Evolutionary conservation across 2,797 vertebrate species (phyloP).

Genomic region (Cirrhinus mrigala): DNA sequence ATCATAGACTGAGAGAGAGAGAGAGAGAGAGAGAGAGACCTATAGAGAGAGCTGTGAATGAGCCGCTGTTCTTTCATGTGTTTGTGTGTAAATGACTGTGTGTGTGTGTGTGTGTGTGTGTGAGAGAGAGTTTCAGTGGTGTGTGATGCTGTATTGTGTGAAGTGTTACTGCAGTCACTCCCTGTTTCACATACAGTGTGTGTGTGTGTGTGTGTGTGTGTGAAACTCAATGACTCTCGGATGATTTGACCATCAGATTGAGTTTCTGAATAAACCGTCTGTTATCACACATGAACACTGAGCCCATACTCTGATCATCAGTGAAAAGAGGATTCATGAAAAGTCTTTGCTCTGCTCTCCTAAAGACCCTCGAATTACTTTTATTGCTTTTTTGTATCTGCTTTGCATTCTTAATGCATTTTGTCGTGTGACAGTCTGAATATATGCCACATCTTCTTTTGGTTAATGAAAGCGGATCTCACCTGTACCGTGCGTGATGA

Average conservation of each 20-base stretch:
- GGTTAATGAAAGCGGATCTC: too few relatives aligned
- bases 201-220: not conserved
- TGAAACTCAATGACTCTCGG: not conserved
- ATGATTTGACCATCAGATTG: not conserved
- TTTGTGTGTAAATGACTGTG: too few relatives aligned
- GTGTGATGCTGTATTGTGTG: slow-evolving; percentile 19
- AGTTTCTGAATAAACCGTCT: slow-evolving; percentile 5
- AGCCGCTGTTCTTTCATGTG: not conserved
- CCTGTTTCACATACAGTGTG: slow-evolving; percentile 20
- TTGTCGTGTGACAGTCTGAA: too few relatives aligned
- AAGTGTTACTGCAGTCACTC: slow-evolving; percentile 26
- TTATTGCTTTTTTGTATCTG: too few relatives aligned
- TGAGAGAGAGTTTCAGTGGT: slow-evolving; percentile 12
- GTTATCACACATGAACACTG: not conserved
- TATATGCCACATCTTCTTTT: too few relatives aligned
- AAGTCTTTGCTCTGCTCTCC: too few relatives aligned
- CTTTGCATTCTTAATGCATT: too few relatives aligned
- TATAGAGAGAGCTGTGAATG: not conserved
- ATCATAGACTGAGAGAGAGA: not conserved
- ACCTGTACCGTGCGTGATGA: too few relatives aligned
- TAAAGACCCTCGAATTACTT: too few relatives aligned
- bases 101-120: not conserved
- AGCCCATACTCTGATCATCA: not conserved
- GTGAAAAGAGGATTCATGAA: not conserved
- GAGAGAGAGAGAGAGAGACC: not conserved